phyloP scores from a whole-genome alignment of 2,888 invertebrate species.

The Chelonus formosanus region DNA sequence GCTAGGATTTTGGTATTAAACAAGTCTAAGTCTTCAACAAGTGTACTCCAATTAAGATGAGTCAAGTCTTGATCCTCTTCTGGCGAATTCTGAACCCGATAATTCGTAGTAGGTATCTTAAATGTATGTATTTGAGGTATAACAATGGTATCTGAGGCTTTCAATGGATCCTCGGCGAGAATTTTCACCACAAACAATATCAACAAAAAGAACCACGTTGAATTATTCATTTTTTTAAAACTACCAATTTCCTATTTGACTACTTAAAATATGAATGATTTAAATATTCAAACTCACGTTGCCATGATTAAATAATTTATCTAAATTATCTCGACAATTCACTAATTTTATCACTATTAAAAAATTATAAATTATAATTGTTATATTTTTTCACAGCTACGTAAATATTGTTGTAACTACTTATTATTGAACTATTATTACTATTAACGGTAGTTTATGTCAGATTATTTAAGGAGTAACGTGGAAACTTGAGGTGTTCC shows the following conservation, averaged over 20 bases:
- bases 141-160: neutral
- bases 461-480: too few relatives aligned
- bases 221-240: conserved; percentile 34
- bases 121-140: conserved; percentile 25
- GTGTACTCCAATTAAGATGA: conserved; percentile 53
- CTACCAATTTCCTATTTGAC: neutral
- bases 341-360: too few relatives aligned
- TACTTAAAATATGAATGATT: neutral
- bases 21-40: conserved; percentile 56
- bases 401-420: too few relatives aligned
- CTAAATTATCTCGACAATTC: too few relatives aligned
- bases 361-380: too few relatives aligned
- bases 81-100: conserved; percentile 43
- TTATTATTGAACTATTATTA: too few relatives aligned
- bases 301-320: too few relatives aligned
- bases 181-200: conserved; percentile 24
- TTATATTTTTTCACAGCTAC: too few relatives aligned
- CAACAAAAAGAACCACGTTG: conserved; percentile 35
- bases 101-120: conserved; percentile 35
- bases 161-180: conserved; percentile 29
- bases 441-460: too few relatives aligned
- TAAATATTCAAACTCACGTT: too few relatives aligned
- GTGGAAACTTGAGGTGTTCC: too few relatives aligned
- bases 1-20: conserved; percentile 54
- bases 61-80: conserved; percentile 34